Evolutionary conservation across 1,140 invertebrate genomes (phyloP).

Genomic region (Saxidomus purpurata): DNA sequence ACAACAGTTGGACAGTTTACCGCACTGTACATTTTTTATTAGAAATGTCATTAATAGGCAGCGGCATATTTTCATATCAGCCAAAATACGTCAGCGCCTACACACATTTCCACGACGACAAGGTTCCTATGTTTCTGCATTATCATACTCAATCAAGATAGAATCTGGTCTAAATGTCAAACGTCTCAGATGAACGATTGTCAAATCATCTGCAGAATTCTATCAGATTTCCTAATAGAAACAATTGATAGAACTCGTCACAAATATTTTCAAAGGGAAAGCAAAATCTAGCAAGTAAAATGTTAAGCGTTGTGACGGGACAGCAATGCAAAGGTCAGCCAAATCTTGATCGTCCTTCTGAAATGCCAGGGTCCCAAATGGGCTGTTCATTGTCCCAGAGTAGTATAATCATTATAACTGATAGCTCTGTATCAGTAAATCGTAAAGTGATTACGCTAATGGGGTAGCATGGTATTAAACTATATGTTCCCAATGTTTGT

Average conservation of each 20-base stretch:
- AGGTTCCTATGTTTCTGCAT: too few species aligned
- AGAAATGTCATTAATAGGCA: too few species aligned
- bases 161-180: constrained; percentile 29
- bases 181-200: not conserved
- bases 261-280: constrained; percentile 27
- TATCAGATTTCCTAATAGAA: constrained; percentile 42
- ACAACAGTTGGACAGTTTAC: too few species aligned
- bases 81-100: too few species aligned
- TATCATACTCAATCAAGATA: not conserved
- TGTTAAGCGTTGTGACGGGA: constrained; percentile 57
- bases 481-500: not conserved
- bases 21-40: too few species aligned
- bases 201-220: not conserved
- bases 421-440: constrained; percentile 37
- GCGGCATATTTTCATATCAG: too few species aligned
- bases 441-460: constrained; percentile 37
- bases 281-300: constrained; percentile 25
- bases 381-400: not conserved
- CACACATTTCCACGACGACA: too few species aligned
- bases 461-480: not conserved
- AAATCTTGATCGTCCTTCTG: constrained; percentile 26
- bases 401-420: not conserved
- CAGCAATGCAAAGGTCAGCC: constrained; percentile 48
- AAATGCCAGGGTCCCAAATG: constrained; percentile 40
- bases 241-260: constrained; percentile 15